These are phyloP conservation scores for Meles meles DNA, from an alignment of 2,113 vertebrate genomes.

Conservation along the genomic window DNA sequence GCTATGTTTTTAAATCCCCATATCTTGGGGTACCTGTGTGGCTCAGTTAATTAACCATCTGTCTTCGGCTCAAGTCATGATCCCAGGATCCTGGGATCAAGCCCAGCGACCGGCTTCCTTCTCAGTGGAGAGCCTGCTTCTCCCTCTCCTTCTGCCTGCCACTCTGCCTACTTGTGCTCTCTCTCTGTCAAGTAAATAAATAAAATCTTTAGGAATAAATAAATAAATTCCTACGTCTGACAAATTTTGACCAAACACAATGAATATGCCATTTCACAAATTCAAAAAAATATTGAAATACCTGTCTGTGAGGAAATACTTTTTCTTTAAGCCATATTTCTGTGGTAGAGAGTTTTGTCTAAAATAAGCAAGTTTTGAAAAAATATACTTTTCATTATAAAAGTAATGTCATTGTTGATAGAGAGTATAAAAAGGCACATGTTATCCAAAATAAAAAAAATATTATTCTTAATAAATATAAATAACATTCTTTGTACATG, in stretches of 20 bases:
- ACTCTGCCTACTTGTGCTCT: no score
- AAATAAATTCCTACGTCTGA: neutral
- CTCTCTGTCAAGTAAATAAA: no score
- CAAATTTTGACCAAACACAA: neutral
- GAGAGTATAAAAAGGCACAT: neutral
- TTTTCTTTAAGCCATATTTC: neutral
- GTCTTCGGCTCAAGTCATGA: neutral
- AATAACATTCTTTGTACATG: neutral
- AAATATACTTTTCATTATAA: neutral
- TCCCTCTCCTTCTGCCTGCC: neutral
- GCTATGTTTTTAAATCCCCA: neutral
- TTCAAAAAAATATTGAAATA: neutral
- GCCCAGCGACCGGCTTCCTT: accelerated
- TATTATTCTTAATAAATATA: neutral
- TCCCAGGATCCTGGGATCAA: neutral
- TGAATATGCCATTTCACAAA: neutral
- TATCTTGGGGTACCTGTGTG: neutral
- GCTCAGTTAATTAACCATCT: neutral
- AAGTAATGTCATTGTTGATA: neutral
- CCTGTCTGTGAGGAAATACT: neutral
- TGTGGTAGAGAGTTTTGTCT: neutral
- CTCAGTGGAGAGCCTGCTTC: neutral
- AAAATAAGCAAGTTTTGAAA: neutral
- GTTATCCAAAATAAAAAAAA: neutral
- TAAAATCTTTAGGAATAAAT: no score